A percentile compares a stretch with the other conserved stretches of the same genome.
These are phyloP conservation scores for Castor canadensis DNA, from an alignment of 2,113 vertebrate species.

Conservation along the genomic window DNA sequence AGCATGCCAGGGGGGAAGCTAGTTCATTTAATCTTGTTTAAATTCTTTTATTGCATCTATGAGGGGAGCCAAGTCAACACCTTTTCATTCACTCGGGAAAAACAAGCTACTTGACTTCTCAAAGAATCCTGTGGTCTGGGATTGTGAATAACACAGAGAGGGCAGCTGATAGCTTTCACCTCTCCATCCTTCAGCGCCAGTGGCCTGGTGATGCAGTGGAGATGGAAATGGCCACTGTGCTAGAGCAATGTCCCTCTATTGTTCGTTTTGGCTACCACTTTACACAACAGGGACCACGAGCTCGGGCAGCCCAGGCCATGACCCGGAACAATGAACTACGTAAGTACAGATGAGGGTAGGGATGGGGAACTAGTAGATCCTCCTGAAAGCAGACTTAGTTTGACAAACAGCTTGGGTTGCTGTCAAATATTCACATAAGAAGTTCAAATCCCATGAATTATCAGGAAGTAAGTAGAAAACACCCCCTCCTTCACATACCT, in stretches of 20 bases:
- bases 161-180: not conserved
- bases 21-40: not conserved
- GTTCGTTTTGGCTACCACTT: constrained; percentile 95
- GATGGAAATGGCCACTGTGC: constrained; percentile 96
- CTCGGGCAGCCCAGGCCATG: constrained; percentile 92
- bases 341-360: constrained; percentile 79
- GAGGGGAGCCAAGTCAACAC: not conserved
- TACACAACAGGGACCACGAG: constrained; percentile 95
- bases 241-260: constrained; percentile 94
- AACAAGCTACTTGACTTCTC: not conserved
- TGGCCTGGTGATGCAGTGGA: constrained; percentile 93
- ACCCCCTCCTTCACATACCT: not conserved
- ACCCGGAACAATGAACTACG: constrained; percentile 94
- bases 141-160: not conserved
- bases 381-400: not conserved
- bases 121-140: not conserved
- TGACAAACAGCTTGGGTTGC: not conserved
- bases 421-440: not conserved
- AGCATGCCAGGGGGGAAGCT: not conserved
- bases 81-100: not conserved
- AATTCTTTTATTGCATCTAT: not conserved
- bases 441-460: not conserved
- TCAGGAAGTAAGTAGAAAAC: not conserved
- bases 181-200: constrained; percentile 86
- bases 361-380: not conserved